Evolutionary conservation across 2,797 vertebrate genomes (phyloP).

Genomic region (Dallia pectoralis): DNA sequence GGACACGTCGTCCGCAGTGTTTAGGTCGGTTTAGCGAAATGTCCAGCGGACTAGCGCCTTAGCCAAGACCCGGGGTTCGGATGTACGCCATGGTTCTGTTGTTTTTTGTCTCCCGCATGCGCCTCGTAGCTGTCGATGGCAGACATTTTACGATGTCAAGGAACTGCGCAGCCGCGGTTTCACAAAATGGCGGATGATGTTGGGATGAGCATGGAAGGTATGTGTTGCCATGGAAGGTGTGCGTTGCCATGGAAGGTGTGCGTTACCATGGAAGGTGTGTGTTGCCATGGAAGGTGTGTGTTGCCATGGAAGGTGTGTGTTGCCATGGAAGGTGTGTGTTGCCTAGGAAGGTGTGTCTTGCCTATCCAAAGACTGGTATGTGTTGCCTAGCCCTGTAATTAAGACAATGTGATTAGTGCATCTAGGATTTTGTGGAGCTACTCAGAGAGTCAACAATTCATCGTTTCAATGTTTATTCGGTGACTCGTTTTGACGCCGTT

Average conservation of each 20-base stretch:
- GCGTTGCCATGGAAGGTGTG: constrained; percentile 3
- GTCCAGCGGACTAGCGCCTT: neutral
- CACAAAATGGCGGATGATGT: constrained; percentile 10
- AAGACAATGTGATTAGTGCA: neutral
- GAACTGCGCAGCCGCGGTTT: neutral
- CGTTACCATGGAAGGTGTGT: constrained; percentile 1
- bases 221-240: constrained; percentile 4
- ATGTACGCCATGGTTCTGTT: neutral
- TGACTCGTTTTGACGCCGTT: neutral
- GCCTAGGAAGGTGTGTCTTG: neutral
- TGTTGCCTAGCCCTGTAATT: neutral
- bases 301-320: constrained; percentile 3
- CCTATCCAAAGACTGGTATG: neutral
- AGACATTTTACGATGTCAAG: neutral
- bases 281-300: constrained; percentile 3
- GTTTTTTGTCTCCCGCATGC: neutral
- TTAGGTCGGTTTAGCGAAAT: neutral
- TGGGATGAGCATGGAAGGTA: constrained; percentile 6
- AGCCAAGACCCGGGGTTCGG: neutral
- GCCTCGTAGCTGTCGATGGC: neutral
- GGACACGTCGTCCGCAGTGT: neutral
- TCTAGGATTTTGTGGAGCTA: neutral
- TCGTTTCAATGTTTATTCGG: neutral
- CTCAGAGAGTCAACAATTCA: neutral
- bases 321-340: no score